Evolutionary conservation across 2,113 vertebrate species (phyloP).

Genomic region (Pedetes capensis): DNA sequence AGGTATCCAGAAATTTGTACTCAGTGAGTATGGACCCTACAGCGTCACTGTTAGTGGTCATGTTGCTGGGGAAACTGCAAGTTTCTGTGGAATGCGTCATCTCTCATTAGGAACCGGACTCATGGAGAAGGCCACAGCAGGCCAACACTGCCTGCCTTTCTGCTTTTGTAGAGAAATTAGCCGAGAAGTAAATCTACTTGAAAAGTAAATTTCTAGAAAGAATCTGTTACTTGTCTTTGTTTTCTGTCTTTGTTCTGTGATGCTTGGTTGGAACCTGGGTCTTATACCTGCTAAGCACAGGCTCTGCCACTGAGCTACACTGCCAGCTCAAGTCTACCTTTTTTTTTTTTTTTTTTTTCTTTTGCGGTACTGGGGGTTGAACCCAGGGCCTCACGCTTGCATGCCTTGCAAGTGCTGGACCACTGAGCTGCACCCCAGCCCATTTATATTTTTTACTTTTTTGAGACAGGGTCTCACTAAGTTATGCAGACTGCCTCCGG

Average conservation of each 20-base stretch:
- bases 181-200: not conserved
- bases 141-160: no score
- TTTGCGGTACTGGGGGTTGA: no score
- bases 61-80: not conserved
- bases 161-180: not conserved
- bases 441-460: not conserved
- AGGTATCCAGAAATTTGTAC: fast-evolving
- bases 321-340: not conserved
- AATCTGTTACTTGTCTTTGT: not conserved
- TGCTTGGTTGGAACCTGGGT: not conserved
- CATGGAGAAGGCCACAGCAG: not conserved
- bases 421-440: no score
- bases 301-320: not conserved
- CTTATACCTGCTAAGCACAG: not conserved
- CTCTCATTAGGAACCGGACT: not conserved
- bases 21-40: not conserved
- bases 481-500: no score
- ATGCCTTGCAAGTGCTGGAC: no score
- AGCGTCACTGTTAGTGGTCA: not conserved
- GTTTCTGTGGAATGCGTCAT: not conserved
- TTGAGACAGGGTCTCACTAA: not conserved
- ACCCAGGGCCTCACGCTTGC: no score
- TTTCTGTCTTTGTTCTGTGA: not conserved
- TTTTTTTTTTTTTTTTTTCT: not conserved
- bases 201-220: not conserved